Base-by-base conservation (phyloP, 92 coral and sea anemone genomes). In the Pocillopora meandrina region DNA sequence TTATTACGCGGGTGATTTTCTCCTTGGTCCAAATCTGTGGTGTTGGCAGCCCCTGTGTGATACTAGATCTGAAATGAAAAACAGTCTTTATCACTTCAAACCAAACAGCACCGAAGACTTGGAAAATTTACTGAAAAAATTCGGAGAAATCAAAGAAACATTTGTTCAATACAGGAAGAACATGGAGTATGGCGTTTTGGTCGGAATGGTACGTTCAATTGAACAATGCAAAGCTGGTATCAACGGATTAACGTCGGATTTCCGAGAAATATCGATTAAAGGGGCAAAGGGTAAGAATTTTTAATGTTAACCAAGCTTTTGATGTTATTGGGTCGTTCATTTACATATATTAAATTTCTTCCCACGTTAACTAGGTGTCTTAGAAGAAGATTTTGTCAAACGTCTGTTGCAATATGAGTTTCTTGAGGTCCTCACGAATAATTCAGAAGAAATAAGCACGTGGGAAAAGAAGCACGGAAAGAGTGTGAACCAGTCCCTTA, bases 1-100 rank as follows among this genome's bases (percentile, higher is more conserved):
- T 55, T 93, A 93, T 78, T 93, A 93, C 61, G 92, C 96, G 0
- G 96, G 96, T 12, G 96, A 93, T 79, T 93, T 85, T 64, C 81
- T 93, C 77, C 58, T 92, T 89, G 95, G 93, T 2, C 95, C 95
- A 2, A 92, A 92, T 77, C 80, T 76, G 69, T 92, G 92, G 88
- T 92, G 95, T 47, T 92, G 95, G 95, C 95, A 92, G 66, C 89
- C 89, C 11, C 79, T 92, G 61, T 92, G 95, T 61, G 18, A 16
- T 15, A 61, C 88, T 65, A 72, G 77, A 1, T 36, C 20, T 34
- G 86, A 92, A 52, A 82, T 92, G 12, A 15, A 67, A n/a, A 76
- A 67, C 61, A 74, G 82, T 65, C 55, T 92, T 16, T 79, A 56
- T 1, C n/a, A 81, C 59, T 87, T 79, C 71, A 75, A 77, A 65